Conservation (phyloP, 2,888 invertebrate genomes). For the Nemotelus nigrinus region DNA sequence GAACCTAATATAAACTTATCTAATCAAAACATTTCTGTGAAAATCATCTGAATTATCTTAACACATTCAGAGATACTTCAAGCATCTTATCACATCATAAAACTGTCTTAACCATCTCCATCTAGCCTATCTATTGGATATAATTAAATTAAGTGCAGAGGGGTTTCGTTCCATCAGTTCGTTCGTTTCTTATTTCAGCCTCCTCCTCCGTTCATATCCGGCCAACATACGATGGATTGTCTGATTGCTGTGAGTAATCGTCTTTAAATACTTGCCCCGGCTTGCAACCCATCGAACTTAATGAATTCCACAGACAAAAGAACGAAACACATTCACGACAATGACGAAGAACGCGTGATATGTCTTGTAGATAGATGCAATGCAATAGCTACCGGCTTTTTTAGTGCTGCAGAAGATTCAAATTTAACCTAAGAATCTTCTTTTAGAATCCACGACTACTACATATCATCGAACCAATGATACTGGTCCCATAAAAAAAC, state of each 20-base stretch:
- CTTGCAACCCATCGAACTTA: neutral
- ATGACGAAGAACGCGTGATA: neutral
- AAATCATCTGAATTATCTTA: too few species aligned
- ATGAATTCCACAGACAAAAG: constrained; percentile 8
- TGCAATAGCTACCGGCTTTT: neutral
- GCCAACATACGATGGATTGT: constrained; percentile 2
- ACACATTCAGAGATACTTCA: too few species aligned
- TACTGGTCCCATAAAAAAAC: too few species aligned
- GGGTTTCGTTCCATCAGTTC: neutral
- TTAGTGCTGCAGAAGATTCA: neutral
- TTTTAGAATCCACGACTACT: neutral
- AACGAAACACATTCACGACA: neutral
- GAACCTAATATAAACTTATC: too few species aligned
- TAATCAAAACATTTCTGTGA: too few species aligned
- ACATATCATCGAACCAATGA: too few species aligned
- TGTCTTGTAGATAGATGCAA: too few species aligned
- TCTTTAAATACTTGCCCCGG: neutral
- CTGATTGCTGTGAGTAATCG: neutral
- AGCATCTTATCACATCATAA: too few species aligned
- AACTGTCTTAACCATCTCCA: constrained; percentile 14
- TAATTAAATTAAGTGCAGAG: neutral
- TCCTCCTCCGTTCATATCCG: constrained; percentile 29
- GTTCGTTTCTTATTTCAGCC: neutral
- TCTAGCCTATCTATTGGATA: neutral
- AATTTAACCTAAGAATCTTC: neutral